A percentile compares a stretch with the other conserved stretches of the same genome.
Evolutionary conservation across 2,888 invertebrate species (phyloP).

Genomic region (Eupithecia vulgata): DNA sequence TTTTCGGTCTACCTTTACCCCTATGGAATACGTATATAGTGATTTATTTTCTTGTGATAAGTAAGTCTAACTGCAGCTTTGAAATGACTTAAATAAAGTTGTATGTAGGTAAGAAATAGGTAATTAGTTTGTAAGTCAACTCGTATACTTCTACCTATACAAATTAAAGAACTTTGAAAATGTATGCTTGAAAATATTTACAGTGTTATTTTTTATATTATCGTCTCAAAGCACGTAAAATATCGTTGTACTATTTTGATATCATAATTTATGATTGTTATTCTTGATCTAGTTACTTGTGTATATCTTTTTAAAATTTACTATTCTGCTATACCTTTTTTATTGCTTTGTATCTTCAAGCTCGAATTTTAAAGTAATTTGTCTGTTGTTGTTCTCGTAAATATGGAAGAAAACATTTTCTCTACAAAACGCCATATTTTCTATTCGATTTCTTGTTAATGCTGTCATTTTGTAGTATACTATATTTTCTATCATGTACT

Average conservation of each 20-base stretch:
- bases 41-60: slow-evolving; percentile 51
- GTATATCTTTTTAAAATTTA: slow-evolving; percentile 32
- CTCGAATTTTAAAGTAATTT: slow-evolving; percentile 14
- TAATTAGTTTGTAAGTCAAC: slow-evolving; percentile 38
- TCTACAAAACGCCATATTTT: not conserved
- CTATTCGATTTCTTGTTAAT: not conserved
- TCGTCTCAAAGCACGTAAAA: slow-evolving; percentile 17
- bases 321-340: slow-evolving; percentile 22
- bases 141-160: slow-evolving; percentile 30
- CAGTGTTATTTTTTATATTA: slow-evolving; percentile 1
- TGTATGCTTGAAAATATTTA: slow-evolving; percentile 6
- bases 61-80: slow-evolving; percentile 65
- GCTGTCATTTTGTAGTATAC: not conserved
- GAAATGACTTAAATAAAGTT: slow-evolving; percentile 38
- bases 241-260: slow-evolving; percentile 19
- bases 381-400: not conserved
- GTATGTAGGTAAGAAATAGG: slow-evolving; percentile 18
- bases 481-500: slow-evolving; percentile 8
- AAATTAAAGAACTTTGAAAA: not conserved
- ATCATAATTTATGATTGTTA: slow-evolving; percentile 18
- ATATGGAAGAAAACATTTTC: not conserved
- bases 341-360: slow-evolving; percentile 18
- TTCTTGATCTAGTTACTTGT: slow-evolving; percentile 11
- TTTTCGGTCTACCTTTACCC: slow-evolving; percentile 31
- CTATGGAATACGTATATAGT: slow-evolving; percentile 22